Evolutionary conservation across 2,113 vertebrate genomes (phyloP).

Genomic region (Setophaga petechia): DNA sequence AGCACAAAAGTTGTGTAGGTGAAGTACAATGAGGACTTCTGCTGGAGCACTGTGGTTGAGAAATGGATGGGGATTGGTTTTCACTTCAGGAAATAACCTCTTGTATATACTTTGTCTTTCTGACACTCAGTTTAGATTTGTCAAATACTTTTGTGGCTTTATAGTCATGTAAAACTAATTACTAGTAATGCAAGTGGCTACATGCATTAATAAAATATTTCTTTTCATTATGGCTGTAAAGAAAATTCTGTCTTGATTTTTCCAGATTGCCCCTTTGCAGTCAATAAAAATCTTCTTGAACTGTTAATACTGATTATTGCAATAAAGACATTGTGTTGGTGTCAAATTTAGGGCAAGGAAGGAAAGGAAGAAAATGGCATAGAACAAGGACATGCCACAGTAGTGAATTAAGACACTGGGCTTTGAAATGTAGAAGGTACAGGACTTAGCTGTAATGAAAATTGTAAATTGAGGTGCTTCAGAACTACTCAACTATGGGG

Average conservation of each 20-base stretch:
- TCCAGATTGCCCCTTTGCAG: not conserved
- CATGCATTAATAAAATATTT: not conserved
- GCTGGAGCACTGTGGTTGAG: not conserved
- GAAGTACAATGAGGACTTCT: not conserved
- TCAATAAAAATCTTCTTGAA: not conserved
- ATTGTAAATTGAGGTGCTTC: not conserved
- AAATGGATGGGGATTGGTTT: not conserved
- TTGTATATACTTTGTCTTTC: not conserved
- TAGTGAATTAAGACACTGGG: not conserved
- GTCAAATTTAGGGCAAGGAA: not conserved
- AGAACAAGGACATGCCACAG: not conserved
- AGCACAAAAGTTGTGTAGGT: not conserved
- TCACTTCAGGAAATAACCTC: not conserved
- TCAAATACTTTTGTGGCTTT: not conserved
- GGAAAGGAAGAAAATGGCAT: not conserved
- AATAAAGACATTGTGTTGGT: not conserved
- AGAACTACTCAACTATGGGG: not conserved
- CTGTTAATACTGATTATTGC: not conserved
- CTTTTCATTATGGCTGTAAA: not conserved
- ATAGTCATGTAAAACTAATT: not conserved
- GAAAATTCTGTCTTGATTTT: not conserved
- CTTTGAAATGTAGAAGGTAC: not conserved
- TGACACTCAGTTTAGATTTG: not conserved
- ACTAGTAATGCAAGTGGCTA: not conserved
- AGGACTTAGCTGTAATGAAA: not conserved